A percentile compares a stretch with the other conserved stretches of the same genome.
Conservation (phyloP, 2,797 vertebrate species). For the Muscicapa striata region DNA sequence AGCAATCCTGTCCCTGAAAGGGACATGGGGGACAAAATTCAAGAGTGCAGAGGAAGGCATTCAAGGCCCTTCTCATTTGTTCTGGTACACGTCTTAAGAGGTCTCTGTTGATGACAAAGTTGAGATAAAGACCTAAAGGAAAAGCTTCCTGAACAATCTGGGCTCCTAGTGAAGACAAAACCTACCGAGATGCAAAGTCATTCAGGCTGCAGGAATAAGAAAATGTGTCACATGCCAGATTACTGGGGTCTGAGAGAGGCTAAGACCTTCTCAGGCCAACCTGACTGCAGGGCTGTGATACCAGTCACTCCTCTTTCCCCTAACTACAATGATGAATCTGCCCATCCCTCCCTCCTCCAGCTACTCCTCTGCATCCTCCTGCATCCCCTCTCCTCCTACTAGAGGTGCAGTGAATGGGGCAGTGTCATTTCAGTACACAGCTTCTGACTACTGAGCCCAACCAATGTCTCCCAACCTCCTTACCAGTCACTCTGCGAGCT, state of each 20-base stretch:
- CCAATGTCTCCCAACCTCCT: neutral
- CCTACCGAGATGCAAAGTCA: neutral
- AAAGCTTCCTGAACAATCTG: neutral
- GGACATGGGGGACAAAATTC: neutral
- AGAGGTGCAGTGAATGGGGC: neutral
- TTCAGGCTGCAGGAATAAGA: neutral
- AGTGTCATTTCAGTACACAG: neutral
- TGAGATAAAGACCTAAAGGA: constrained; percentile 14
- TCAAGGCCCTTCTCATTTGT: neutral
- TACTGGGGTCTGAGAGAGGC: neutral
- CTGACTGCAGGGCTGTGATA: neutral
- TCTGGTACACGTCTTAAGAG: neutral
- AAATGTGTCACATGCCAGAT: neutral
- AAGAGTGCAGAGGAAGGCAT: neutral
- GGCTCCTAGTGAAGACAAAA: neutral
- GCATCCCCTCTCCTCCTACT: neutral
- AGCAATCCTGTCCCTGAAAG: neutral
- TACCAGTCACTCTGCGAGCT: neutral
- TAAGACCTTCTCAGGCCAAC: neutral
- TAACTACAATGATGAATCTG: neutral
- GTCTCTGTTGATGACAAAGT: neutral
- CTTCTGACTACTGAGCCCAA: neutral
- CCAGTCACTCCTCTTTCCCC: neutral
- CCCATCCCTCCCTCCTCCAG: neutral
- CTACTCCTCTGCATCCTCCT: neutral